Percentiles rank a stretch among this genome's conserved stretches.
These are phyloP conservation scores for Saturnia japonica DNA, from an alignment of 2,888 invertebrate species.

Conservation along the genomic window DNA sequence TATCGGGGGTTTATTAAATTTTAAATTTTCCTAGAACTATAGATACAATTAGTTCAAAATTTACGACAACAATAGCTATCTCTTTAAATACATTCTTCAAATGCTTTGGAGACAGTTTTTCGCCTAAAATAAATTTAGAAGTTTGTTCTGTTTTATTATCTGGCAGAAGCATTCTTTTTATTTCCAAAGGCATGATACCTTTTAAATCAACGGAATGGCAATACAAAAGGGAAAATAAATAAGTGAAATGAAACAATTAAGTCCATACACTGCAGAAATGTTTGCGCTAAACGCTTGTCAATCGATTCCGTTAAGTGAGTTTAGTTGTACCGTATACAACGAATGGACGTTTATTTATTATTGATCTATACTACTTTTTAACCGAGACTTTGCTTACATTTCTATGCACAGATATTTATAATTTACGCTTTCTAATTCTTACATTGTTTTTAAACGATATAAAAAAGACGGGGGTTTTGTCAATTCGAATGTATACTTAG, in stretches of 20 bases:
- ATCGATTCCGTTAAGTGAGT: conserved; percentile 5
- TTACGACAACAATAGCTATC: no score
- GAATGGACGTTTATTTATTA: conserved; percentile 10
- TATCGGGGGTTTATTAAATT: no score
- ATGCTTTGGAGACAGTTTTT: no score
- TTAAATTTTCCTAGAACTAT: no score
- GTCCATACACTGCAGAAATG: neutral
- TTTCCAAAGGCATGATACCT: neutral
- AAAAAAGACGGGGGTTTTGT: no score
- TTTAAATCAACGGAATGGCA: neutral
- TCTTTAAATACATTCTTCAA: no score
- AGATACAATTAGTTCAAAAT: no score
- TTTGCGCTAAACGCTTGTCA: conserved; percentile 10
- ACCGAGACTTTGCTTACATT: conserved; percentile 2
- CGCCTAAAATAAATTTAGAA: no score
- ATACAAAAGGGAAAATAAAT: conserved; percentile 5
- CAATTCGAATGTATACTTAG: no score
- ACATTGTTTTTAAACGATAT: no score
- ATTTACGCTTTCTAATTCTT: neutral
- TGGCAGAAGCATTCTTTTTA: no score
- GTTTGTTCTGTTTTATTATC: no score
- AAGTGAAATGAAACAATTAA: conserved; percentile 11
- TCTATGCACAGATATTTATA: neutral
- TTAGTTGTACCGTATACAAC: conserved; percentile 5
- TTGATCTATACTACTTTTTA: neutral